These are phyloP conservation scores for Eupsittula cactorum DNA, from an alignment of 2,113 vertebrate species.

Conservation along the genomic window DNA sequence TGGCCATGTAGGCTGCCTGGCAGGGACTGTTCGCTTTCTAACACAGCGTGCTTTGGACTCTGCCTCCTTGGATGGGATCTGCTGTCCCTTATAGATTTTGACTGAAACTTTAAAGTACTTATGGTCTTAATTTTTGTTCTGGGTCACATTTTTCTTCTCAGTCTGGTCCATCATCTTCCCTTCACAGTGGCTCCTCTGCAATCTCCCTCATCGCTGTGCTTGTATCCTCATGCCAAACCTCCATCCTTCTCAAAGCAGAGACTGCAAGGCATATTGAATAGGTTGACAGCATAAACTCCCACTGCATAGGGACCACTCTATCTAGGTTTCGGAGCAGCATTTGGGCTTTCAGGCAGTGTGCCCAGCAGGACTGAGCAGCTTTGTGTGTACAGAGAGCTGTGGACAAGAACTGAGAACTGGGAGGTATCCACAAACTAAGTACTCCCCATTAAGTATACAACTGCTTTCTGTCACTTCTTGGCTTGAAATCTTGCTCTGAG, in stretches of 20 bases:
- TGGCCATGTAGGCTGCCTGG: neutral
- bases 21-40: neutral
- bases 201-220: neutral
- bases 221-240: neutral
- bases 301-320: neutral
- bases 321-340: neutral
- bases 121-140: neutral
- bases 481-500: neutral
- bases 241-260: neutral
- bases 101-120: neutral
- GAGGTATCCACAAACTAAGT: neutral
- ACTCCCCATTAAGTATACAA: neutral
- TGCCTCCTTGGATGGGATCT: neutral
- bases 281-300: neutral
- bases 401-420: neutral
- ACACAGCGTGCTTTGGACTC: neutral
- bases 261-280: neutral
- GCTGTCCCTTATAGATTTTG: neutral
- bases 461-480: conserved; percentile 31
- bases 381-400: neutral
- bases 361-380: neutral
- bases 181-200: neutral
- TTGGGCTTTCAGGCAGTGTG: neutral
- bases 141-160: neutral
- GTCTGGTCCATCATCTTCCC: neutral